Evolutionary conservation across 2,888 invertebrate species (phyloP).

Genomic region (Mesorhabditis spiculigera): DNA sequence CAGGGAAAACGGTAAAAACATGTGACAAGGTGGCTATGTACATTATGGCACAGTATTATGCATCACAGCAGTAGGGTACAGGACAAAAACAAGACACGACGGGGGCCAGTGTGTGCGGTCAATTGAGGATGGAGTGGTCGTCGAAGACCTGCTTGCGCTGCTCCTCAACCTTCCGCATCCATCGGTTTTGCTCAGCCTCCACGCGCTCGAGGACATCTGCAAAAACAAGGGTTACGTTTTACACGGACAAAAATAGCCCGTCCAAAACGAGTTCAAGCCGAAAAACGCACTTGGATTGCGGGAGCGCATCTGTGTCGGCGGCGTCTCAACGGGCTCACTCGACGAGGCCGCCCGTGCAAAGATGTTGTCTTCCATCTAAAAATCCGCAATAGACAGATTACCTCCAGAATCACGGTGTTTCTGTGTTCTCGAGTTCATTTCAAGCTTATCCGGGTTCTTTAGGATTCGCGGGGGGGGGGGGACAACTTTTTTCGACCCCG

Average conservation of each 20-base stretch:
- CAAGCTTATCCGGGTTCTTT: no score
- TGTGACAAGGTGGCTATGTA: neutral
- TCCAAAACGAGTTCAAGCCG: neutral
- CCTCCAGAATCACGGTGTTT: neutral
- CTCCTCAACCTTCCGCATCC: slow-evolving; percentile 93
- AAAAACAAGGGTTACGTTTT: slow-evolving; percentile 9
- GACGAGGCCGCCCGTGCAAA: slow-evolving; percentile 36
- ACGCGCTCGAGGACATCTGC: slow-evolving; percentile 79
- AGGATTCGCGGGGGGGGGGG: no score
- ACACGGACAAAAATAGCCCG: neutral
- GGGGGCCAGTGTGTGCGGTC: slow-evolving; percentile 7
- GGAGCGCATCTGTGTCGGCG: slow-evolving; percentile 8
- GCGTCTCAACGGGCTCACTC: slow-evolving; percentile 15
- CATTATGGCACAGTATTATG: neutral
- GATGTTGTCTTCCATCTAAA: slow-evolving; percentile 61
- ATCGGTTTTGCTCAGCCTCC: slow-evolving; percentile 91
- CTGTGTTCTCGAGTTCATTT: no score
- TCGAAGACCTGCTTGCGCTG: slow-evolving; percentile 90
- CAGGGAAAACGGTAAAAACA: neutral
- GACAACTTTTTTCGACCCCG: no score
- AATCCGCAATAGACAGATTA: slow-evolving; percentile 38
- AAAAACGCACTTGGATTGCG: slow-evolving; percentile 15
- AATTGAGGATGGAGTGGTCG: slow-evolving; percentile 91
- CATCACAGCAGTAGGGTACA: no score
- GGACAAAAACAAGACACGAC: no score